A percentile compares a stretch with the other conserved stretches of the same genome.
These are phyloP conservation scores for Illadopsis cleaveri DNA, from an alignment of 2,113 vertebrate genomes.

Conservation along the genomic window DNA sequence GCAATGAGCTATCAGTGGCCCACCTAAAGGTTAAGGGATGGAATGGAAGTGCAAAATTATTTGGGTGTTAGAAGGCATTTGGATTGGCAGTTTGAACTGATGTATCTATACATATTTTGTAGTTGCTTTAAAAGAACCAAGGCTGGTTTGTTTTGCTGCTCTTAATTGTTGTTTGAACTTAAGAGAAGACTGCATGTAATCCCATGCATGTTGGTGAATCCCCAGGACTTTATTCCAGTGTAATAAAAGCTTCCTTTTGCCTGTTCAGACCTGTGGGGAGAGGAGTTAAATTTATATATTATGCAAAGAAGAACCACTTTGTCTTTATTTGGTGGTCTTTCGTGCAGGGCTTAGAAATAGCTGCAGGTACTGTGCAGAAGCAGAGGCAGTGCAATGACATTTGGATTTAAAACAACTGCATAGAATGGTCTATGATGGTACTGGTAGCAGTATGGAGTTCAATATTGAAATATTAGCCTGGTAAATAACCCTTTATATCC, in stretches of 20 bases:
- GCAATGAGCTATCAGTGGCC: background rate
- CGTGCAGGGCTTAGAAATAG: background rate
- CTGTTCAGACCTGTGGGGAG: background rate
- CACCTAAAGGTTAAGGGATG: background rate
- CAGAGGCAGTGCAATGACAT: background rate
- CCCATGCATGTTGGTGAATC: background rate
- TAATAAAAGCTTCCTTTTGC: background rate
- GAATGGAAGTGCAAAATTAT: background rate
- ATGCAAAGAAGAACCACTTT: background rate
- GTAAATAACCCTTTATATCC: slow-evolving; percentile 65
- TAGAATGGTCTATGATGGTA: background rate
- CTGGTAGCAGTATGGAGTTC: slow-evolving; percentile 45
- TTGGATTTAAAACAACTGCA: background rate
- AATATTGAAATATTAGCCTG: slow-evolving; percentile 69
- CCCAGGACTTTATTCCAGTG: background rate
- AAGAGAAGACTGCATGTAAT: background rate
- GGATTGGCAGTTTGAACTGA: background rate
- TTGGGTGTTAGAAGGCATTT: background rate
- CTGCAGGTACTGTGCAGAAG: background rate
- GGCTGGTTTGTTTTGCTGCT: background rate
- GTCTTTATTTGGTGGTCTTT: background rate
- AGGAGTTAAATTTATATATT: background rate
- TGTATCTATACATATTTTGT: background rate
- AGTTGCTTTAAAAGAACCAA: background rate
- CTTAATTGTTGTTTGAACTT: background rate